A percentile compares a stretch with the other conserved stretches of the same genome.
Evolutionary conservation across 2,113 vertebrate genomes (phyloP).

Genomic region (Rhabdomys dilectus): DNA sequence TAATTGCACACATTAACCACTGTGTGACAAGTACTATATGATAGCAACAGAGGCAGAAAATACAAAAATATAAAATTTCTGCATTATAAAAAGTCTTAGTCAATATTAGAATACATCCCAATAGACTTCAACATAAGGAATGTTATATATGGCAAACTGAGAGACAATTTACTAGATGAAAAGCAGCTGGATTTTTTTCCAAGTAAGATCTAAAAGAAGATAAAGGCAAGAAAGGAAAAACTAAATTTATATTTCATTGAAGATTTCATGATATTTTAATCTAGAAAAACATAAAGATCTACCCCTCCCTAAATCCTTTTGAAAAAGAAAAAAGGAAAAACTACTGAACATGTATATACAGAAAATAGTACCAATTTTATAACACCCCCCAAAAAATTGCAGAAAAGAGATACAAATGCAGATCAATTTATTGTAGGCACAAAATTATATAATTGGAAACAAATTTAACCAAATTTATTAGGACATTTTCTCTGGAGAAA

Average conservation of each 20-base stretch:
- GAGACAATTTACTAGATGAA: neutral
- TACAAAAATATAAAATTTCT: neutral
- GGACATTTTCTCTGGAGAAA: neutral
- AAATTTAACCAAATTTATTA: neutral
- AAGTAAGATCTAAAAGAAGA: neutral
- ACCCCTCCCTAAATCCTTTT: fast-evolving
- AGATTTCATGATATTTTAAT: neutral
- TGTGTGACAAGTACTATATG: neutral
- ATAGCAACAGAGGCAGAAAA: neutral
- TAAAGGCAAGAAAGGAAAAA: neutral
- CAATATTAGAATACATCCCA: no score
- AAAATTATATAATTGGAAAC: neutral
- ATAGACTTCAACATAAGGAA: neutral
- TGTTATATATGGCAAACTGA: neutral
- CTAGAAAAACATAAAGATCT: neutral
- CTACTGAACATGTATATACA: neutral
- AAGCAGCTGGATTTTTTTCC: neutral
- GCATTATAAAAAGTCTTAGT: neutral
- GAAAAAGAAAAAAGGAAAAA: neutral
- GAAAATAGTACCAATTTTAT: neutral
- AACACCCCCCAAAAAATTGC: neutral
- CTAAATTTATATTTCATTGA: neutral
- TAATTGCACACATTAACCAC: neutral
- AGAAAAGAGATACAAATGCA: neutral
- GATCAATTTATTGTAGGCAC: no score